Base-by-base conservation (phyloP, 2,113 vertebrate genomes). In the Anhinga anhinga region DNA sequence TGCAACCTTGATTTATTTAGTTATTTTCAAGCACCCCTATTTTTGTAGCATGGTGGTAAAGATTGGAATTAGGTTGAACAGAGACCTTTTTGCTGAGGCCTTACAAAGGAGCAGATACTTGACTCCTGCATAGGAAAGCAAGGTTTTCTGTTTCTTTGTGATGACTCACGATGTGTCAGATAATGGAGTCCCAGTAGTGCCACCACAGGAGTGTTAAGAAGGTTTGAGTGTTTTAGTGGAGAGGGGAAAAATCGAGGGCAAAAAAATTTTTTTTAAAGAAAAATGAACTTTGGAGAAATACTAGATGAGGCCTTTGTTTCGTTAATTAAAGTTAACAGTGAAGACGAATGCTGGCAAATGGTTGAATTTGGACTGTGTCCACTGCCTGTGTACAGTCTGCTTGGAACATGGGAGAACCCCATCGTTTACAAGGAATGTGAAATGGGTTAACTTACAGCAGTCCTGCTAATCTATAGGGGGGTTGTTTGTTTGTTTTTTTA, bases 61-160 rank as follows among this genome's bases (percentile, higher is more conserved):
- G 47, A 82, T 5, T 62, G 58, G 58, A 93, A 97, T 95, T 89
- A 91, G 73, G 53, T 29, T 82, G 70, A 80, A 79, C 22, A 73
- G 73, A 90, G 59, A 76, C 63, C 32, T 86, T 95, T 96, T 87
- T 87, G 50, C 84, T 42, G 66, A 87, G 66, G 85, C 58, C 36
- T 87, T 87, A 40, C 25, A 88, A 94, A 94, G 78, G 25, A 91
- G 74, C 45, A 94, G 78, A 80, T 90, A 91, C 87, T 95, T 86
- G 93, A 91, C 62, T 95, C 74, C 78, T 90, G 78, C 78, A 80
- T 74, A 55, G 78, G 53, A 59, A 94, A 91, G 62, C 62, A 77
- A 63, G 66, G 78, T 82, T 96, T 97, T 87, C 96, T 90, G 69
- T 92, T 85, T 72, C 93, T 93, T 94, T 82, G 87, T 85, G 84